Percentiles rank a stretch among this genome's conserved stretches.
phyloP scores from a whole-genome alignment of 2,113 vertebrate species.

The Elephas maximus region DNA sequence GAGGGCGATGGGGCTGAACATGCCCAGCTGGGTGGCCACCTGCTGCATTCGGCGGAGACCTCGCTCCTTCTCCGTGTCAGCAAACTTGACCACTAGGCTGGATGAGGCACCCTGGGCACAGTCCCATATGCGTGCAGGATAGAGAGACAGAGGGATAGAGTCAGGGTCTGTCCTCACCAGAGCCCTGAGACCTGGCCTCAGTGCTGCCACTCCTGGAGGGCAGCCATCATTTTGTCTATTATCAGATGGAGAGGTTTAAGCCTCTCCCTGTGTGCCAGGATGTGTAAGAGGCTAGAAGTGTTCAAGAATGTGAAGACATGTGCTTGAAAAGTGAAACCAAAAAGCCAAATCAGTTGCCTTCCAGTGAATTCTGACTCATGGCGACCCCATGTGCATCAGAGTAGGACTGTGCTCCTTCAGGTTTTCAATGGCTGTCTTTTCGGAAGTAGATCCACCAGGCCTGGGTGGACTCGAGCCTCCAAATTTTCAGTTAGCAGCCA shows the following conservation, averaged over 20 bases:
- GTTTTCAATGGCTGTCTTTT: background rate
- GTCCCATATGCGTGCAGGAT: background rate
- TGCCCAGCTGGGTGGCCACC: conserved; percentile 96
- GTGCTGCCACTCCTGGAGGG: background rate
- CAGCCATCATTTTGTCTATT: background rate
- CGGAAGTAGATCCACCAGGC: background rate
- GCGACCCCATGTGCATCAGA: background rate
- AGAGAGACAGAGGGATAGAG: background rate
- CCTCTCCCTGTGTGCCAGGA: background rate
- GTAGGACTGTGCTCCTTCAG: background rate
- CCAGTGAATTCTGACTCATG: background rate
- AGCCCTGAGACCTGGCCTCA: background rate
- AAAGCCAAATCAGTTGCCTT: background rate
- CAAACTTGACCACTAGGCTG: conserved; percentile 98
- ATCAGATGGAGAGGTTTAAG: background rate
- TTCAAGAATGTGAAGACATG: background rate
- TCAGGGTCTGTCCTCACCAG: background rate
- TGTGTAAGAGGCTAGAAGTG: background rate
- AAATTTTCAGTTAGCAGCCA: background rate
- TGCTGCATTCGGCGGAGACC: conserved; percentile 97
- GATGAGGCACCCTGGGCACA: conserved; percentile 94
- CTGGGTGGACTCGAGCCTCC: background rate
- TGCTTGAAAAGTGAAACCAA: background rate
- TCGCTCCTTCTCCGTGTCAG: conserved; percentile 97
- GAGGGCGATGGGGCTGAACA: conserved; percentile 97